Conservation (phyloP, 1,140 invertebrate genomes). For the Drosophila willistoni region DNA sequence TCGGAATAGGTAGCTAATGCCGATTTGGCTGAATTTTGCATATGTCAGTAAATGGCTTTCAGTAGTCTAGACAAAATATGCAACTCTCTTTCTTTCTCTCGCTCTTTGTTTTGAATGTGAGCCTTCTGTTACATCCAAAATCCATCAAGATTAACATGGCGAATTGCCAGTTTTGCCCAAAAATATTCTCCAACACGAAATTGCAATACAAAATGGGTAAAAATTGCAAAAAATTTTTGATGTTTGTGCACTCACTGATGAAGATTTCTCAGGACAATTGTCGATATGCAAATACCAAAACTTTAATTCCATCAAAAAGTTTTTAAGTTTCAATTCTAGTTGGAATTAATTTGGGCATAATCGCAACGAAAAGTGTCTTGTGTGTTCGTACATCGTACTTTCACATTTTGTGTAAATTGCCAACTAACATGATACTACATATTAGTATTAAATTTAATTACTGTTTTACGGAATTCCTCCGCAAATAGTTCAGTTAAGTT, state of each 20-base stretch:
- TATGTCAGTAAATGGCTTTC: conserved; percentile 41
- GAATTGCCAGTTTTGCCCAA: background rate
- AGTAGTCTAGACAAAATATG: conserved; percentile 11
- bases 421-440: too few species aligned
- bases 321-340: background rate
- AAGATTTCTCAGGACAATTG: conserved; percentile 2
- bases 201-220: background rate
- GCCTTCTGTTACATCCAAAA: conserved; percentile 12
- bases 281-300: background rate
- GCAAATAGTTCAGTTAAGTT: too few species aligned
- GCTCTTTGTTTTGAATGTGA: background rate
- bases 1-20: conserved; percentile 18
- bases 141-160: conserved; percentile 14
- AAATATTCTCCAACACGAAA: background rate
- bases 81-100: background rate
- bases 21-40: conserved; percentile 21
- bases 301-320: background rate
- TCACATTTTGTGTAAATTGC: too few species aligned
- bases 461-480: too few species aligned
- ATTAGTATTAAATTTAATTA: too few species aligned
- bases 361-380: background rate
- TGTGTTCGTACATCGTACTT: background rate
- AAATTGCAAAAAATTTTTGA: background rate
- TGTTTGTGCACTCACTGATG: background rate
- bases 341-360: background rate